Evolutionary conservation across 1,140 invertebrate species (phyloP).

Genomic region (Hypothenemus hampei): DNA sequence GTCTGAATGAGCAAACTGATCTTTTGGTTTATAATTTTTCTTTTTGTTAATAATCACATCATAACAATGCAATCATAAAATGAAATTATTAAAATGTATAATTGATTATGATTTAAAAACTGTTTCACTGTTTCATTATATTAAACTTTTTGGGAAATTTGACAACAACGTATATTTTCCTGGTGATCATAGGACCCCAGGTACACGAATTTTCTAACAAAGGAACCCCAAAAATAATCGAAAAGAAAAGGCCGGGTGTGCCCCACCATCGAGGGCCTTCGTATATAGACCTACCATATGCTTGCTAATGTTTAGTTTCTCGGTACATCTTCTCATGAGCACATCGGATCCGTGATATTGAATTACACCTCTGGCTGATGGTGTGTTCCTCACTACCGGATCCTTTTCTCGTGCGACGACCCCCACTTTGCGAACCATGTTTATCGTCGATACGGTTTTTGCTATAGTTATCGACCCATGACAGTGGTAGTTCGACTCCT

Average conservation of each 20-base stretch:
- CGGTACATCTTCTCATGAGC: conserved; percentile 10
- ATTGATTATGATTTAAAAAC: no score
- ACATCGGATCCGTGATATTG: background rate
- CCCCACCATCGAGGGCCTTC: conserved; percentile 8
- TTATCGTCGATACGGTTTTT: conserved; percentile 15
- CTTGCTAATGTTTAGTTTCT: conserved; percentile 6
- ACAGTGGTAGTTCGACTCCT: background rate
- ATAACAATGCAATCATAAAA: background rate
- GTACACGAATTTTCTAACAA: conserved; percentile 21
- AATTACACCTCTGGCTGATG: background rate
- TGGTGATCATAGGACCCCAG: conserved; percentile 5
- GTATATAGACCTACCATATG: conserved; percentile 24
- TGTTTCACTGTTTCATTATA: background rate
- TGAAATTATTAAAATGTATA: no score
- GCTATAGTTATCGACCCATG: conserved; percentile 1
- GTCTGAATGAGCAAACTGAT: background rate
- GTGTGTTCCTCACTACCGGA: background rate
- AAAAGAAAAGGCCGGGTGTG: conserved; percentile 8
- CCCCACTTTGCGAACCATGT: conserved; percentile 4
- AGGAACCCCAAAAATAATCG: conserved; percentile 16
- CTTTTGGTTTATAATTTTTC: background rate
- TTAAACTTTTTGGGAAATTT: background rate
- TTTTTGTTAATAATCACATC: background rate
- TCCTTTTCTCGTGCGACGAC: background rate
- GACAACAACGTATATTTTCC: conserved; percentile 8